phyloP scores from a whole-genome alignment of 2,113 vertebrate genomes.

The Alligator sinensis region DNA sequence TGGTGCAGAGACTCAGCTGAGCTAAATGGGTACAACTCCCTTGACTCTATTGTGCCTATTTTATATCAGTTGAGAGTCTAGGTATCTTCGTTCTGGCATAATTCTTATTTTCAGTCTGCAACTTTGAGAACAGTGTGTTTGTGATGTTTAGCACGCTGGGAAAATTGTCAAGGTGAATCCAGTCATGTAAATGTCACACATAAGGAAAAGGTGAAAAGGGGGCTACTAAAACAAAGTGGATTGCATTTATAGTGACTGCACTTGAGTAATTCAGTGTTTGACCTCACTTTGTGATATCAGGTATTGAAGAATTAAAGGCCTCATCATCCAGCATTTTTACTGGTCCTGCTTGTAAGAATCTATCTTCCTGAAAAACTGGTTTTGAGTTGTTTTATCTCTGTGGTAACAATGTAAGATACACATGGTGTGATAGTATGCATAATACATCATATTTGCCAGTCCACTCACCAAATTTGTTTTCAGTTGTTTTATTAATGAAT shows the following conservation, averaged over 20 bases:
- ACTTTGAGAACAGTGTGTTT: fast-evolving
- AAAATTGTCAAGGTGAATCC: neutral
- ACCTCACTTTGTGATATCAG: neutral
- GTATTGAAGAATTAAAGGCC: neutral
- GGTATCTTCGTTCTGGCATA: neutral
- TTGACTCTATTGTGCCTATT: fast-evolving
- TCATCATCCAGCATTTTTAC: neutral
- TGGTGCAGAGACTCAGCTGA: neutral
- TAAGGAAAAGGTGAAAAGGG: neutral
- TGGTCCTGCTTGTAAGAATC: neutral
- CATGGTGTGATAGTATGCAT: fast-evolving
- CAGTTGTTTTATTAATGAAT: neutral
- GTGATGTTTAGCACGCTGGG: neutral
- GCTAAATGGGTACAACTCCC: fast-evolving
- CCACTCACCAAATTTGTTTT: neutral
- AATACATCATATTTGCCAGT: neutral
- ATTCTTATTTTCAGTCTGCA: neutral
- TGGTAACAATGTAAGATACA: neutral
- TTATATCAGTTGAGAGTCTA: neutral
- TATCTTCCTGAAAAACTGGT: neutral
- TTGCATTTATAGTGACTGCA: neutral
- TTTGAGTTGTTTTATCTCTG: neutral
- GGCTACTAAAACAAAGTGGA: neutral
- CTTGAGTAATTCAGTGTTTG: neutral
- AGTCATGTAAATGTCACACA: neutral